phyloP scores from a whole-genome alignment of 2,113 vertebrate species.

The Rhombomys opimus region DNA sequence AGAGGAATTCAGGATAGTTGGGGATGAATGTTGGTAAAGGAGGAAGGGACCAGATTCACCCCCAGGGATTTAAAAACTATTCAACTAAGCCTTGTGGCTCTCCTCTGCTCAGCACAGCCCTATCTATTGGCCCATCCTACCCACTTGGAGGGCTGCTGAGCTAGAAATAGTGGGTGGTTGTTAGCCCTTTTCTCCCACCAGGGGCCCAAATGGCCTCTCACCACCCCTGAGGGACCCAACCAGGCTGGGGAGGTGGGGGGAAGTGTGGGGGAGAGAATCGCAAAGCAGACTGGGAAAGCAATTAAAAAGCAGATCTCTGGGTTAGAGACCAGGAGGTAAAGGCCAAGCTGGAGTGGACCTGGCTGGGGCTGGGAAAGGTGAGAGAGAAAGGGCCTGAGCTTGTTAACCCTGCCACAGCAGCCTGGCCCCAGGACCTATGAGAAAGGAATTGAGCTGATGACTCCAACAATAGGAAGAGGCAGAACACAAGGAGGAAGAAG shows the following conservation, averaged over 20 bases:
- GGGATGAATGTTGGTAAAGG: not conserved
- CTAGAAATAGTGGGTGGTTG: slow-evolving; percentile 41
- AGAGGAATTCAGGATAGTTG: not conserved
- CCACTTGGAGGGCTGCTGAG: slow-evolving; percentile 36
- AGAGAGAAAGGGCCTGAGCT: not conserved
- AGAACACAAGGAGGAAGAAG: not conserved
- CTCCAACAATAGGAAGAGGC: not conserved
- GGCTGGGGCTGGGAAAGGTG: not conserved
- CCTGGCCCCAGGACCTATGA: not conserved
- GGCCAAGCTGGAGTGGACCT: not conserved
- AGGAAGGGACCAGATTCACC: not conserved
- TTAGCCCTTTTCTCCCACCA: slow-evolving; percentile 38
- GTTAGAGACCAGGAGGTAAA: slow-evolving; percentile 43
- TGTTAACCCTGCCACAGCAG: not conserved
- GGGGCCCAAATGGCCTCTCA: slow-evolving; percentile 44
- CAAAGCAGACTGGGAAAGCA: slow-evolving; percentile 48
- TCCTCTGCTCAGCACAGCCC: rapidly evolving
- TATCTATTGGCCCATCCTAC: not conserved
- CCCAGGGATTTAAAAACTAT: not conserved
- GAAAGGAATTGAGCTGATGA: not conserved
- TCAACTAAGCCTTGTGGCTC: not conserved
- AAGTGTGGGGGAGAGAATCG: not conserved
- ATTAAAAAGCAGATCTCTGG: slow-evolving; percentile 45
- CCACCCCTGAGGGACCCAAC: not conserved
- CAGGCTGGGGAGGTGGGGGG: not conserved